Conservation (phyloP, 2,888 invertebrate species). For the Stramonita haemastoma region DNA sequence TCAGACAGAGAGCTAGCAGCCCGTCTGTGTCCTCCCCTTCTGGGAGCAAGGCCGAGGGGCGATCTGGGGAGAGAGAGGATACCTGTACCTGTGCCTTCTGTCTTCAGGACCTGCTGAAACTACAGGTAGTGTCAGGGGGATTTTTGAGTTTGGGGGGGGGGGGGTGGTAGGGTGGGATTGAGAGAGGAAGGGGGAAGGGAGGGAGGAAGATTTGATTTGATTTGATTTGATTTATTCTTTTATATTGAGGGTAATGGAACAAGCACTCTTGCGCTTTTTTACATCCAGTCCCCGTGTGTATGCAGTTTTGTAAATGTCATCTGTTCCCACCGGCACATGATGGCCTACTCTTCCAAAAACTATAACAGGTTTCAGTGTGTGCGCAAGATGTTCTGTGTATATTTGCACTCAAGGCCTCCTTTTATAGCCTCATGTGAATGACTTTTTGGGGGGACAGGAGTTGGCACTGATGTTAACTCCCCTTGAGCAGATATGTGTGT, state of each 20-base stretch:
- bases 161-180: too few species aligned
- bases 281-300: too few species aligned
- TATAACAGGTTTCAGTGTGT: too few species aligned
- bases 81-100: conserved; percentile 41
- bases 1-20: conserved; percentile 6
- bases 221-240: too few species aligned
- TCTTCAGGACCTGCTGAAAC: conserved; percentile 58
- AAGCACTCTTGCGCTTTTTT: too few species aligned
- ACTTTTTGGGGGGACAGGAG: neutral
- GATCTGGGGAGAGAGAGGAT: conserved; percentile 1
- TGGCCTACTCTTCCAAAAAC: too few species aligned
- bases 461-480: too few species aligned
- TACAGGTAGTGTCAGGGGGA: conserved; percentile 60
- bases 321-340: too few species aligned
- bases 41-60: neutral
- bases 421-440: too few species aligned
- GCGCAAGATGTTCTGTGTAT: neutral
- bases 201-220: neutral
- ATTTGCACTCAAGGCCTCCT: too few species aligned
- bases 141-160: neutral
- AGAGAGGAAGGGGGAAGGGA: neutral
- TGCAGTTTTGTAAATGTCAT: too few species aligned
- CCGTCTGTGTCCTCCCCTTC: conserved; percentile 35
- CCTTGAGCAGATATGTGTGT: neutral
- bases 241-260: too few species aligned